These are phyloP conservation scores for Nebria ingens DNA, from an alignment of 1,140 invertebrate species.

Conservation along the genomic window DNA sequence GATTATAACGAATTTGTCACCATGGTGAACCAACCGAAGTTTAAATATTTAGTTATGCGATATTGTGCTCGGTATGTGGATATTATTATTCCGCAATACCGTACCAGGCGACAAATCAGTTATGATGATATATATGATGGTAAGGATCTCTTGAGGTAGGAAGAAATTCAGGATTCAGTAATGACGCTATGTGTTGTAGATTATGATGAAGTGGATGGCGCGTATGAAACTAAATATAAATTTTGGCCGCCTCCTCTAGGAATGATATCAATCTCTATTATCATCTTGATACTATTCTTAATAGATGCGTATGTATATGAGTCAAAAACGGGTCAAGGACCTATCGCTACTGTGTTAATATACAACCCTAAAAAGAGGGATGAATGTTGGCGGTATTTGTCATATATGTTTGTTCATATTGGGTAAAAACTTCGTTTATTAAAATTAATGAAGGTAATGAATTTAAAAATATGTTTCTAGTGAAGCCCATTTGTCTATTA, in stretches of 20 bases:
- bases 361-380: slow-evolving; percentile 82
- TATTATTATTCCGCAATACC: no score
- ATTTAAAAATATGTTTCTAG: slow-evolving; percentile 35
- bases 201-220: slow-evolving; percentile 43
- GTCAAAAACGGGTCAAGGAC: slow-evolving; percentile 48
- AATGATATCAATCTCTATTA: slow-evolving; percentile 63
- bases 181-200: neutral
- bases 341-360: slow-evolving; percentile 67
- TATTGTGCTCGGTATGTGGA: no score
- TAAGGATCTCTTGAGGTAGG: no score
- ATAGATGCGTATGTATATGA: slow-evolving; percentile 26
- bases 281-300: slow-evolving; percentile 55
- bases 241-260: slow-evolving; percentile 75
- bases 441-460: neutral
- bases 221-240: slow-evolving; percentile 74
- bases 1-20: slow-evolving; percentile 64
- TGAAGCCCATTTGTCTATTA: slow-evolving; percentile 78
- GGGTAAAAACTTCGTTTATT: slow-evolving; percentile 49
- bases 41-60: slow-evolving; percentile 45
- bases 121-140: no score
- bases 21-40: slow-evolving; percentile 54
- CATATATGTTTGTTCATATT: slow-evolving; percentile 95
- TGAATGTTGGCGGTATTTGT: slow-evolving; percentile 85
- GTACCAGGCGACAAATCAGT: no score
- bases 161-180: no score